phyloP scores from a whole-genome alignment of 1,140 invertebrate genomes.

The Elysia chlorotica region DNA sequence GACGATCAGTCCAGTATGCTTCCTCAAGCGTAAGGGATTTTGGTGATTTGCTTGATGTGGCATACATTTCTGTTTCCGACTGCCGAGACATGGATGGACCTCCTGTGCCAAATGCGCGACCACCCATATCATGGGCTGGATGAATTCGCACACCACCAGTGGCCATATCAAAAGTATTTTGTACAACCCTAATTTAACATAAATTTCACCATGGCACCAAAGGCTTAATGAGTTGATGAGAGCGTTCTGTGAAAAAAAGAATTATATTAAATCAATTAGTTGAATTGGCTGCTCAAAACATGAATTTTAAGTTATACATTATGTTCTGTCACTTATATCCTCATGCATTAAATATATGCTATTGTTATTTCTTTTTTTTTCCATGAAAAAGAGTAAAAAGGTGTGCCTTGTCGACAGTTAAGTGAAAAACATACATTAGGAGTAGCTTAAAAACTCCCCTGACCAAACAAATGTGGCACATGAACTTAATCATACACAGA shows the following conservation, averaged over 20 bases:
- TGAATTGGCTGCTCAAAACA: background rate
- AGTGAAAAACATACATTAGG: too few species aligned
- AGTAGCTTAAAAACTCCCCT: too few species aligned
- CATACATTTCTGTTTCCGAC: background rate
- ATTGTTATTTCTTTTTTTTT: too few species aligned
- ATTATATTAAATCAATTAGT: background rate
- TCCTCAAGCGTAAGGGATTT: constrained; percentile 30
- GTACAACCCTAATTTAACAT: background rate
- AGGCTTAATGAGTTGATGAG: background rate
- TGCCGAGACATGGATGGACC: constrained; percentile 3
- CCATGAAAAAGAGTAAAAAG: too few species aligned
- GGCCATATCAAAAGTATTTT: background rate
- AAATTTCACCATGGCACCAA: background rate
- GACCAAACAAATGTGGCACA: too few species aligned
- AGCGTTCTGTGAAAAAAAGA: background rate
- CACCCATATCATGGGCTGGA: constrained; percentile 8
- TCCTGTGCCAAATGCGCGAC: background rate
- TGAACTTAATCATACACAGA: too few species aligned
- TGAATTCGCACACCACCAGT: background rate
- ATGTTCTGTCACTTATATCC: too few species aligned
- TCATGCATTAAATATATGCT: too few species aligned
- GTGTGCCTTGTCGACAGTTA: too few species aligned
- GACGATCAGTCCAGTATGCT: constrained; percentile 31
- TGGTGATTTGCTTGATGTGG: background rate
- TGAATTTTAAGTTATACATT: too few species aligned